Evolutionary conservation across 2,888 invertebrate genomes (phyloP), one percentile per base, ranked within the genome.

Genomic region (Cheilosia vernalis): DNA sequence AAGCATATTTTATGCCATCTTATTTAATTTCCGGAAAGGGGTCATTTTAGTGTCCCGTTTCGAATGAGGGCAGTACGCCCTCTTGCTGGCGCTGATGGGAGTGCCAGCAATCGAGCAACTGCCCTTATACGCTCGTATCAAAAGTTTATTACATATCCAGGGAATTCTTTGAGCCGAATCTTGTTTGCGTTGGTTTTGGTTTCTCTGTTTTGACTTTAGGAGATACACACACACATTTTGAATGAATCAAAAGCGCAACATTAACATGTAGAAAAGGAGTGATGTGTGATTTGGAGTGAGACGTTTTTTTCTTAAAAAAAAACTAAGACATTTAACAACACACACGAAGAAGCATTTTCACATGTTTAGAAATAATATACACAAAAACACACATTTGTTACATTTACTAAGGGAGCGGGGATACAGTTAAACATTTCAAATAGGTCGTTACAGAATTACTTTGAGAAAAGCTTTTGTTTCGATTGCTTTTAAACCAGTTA

Each of bases 1-100:
- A 90, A 91, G 91, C 91, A 91, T 91, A 91, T 91, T 91, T 91
- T 91, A 91, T 90, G 90, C 91, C 91, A 91, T 91, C 91, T 91
- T 90, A 60, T 37, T 49, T 74, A 88, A 88, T 84, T 87, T 47
- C 80, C 60, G 10, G 24, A 49, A 42, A 21, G 37, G 24, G n/a
- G 17, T 60, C 49, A 19, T 27, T 27, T 0, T 27, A 61, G 51
- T 56, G 27, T 67, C 55, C n/a, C n/a, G 24, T 19, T 73, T 63
- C 63, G 67, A 67, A 76, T 74, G 77, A 10, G 15, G 37, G 13
- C 17, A 51, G 61, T 30, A 21, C 5, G 47, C 30, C 72, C 13
- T 13, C 76, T 67, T 63, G 84, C 76, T 58, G 72, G 74, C 67
- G 61, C 53, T 70, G 30, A 19, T 27, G 10, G 10, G 10, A 21